These are phyloP conservation scores for Scartelaos histophorus DNA, from an alignment of 2,113 vertebrate genomes.

Conservation along the genomic window DNA sequence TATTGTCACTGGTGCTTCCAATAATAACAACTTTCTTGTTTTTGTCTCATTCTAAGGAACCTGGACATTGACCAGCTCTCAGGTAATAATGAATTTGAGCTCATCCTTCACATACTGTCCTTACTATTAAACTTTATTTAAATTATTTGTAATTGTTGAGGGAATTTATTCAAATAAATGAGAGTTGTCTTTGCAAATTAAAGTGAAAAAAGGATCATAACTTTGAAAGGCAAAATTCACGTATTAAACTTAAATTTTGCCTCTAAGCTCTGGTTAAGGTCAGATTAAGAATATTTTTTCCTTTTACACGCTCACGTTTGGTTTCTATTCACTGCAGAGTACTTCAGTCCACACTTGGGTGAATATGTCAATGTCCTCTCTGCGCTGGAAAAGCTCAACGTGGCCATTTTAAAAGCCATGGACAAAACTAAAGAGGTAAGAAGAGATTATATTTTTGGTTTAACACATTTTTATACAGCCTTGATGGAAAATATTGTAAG, in stretches of 20 bases:
- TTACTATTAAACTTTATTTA: neutral
- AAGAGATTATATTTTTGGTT: neutral
- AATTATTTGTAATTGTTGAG: neutral
- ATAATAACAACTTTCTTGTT: neutral
- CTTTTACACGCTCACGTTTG: neutral
- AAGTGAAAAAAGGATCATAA: too few species aligned
- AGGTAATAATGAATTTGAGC: conserved; percentile 42
- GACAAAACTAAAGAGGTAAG: conserved; percentile 93
- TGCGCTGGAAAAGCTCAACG: conserved; percentile 90
- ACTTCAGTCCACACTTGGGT: conserved; percentile 90
- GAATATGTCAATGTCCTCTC: conserved; percentile 90
- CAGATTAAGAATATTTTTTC: neutral
- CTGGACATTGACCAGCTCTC: conserved; percentile 72
- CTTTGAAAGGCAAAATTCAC: too few species aligned
- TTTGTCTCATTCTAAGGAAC: conserved; percentile 50
- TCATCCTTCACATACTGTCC: neutral
- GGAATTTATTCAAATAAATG: too few species aligned
- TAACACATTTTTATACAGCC: neutral
- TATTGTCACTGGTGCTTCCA: neutral
- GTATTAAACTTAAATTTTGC: neutral
- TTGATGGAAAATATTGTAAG: neutral
- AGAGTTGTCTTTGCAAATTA: too few species aligned
- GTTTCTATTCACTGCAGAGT: conserved; percentile 75
- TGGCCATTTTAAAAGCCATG: conserved; percentile 91
- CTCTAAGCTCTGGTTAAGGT: neutral